Base-by-base conservation (phyloP, 2,797 vertebrate species). In the Sebastes kiyomatsui region DNA sequence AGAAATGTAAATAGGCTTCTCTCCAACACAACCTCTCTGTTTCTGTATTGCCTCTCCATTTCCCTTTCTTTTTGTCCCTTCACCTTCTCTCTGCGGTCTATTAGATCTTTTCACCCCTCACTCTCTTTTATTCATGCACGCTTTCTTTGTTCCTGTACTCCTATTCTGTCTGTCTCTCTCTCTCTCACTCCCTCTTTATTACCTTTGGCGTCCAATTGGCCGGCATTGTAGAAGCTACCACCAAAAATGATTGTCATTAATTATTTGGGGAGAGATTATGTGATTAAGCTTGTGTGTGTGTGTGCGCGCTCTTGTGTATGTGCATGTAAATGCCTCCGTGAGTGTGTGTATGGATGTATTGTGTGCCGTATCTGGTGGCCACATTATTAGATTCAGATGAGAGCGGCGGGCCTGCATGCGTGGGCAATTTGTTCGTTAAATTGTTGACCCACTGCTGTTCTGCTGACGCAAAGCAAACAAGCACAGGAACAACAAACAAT, bases 231-330 rank as follows among this genome's bases (percentile, higher is more conserved):
- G 60, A 55, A 32, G 69, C 85, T 68, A 42, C 66, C 62, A 81
- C 65, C 75, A 71, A 88, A 90, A 87, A 90, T 91, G 71, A 91
- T 86, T 86, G 90, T 90, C 90, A 91, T 93, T 93, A 90, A 93
- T 93, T 92, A 92, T 92, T 93, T 90, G 87, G 70, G 80, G n/a
- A 85, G 87, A 89, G 89, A 90, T 92, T 93, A 93, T 92, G 83
- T 87, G 84, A 91, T 91, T 92, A 92, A 71, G 84, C 38, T 0
- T 77, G 28, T 73, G 7, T 52, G 7, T 49, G 27, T 75, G 71
- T 74, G 71, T 59, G 5, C 5, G 35, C 35, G 5, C 38, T n/a
- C 42, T 16, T 87, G 79, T 77, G 27, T 52, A 22, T 65, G 54
- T 67, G 79, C 60, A 30, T 16, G 20, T 42, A 54, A 23, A 70